Percentiles rank a stretch among this genome's conserved stretches.
phyloP scores from a whole-genome alignment of 2,888 invertebrate species.

The Melanostoma scalare region DNA sequence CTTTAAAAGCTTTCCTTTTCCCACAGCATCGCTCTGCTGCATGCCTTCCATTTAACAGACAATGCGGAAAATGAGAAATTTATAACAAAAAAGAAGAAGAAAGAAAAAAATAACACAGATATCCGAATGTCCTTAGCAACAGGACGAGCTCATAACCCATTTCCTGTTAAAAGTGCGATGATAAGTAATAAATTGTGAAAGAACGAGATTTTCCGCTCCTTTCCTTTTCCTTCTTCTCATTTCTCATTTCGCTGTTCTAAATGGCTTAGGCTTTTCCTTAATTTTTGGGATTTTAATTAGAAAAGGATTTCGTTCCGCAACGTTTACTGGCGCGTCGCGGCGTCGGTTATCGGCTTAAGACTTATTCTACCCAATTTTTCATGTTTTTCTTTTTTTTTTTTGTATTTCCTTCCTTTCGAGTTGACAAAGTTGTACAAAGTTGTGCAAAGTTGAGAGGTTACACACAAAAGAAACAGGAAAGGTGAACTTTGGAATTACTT shows the following conservation, averaged over 20 bases:
- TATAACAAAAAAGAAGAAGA: neutral
- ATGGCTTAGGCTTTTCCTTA: too few relatives aligned
- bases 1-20: conserved; percentile 59
- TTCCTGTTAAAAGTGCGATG: conserved; percentile 57
- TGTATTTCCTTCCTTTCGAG: too few relatives aligned
- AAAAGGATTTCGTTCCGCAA: too few relatives aligned
- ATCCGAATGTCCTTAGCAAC: conserved; percentile 48
- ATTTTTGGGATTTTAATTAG: too few relatives aligned
- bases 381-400: too few relatives aligned
- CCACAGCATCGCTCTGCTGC: neutral
- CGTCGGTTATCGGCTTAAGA: too few relatives aligned
- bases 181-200: conserved; percentile 59
- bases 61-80: conserved; percentile 20
- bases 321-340: too few relatives aligned
- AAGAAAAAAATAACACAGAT: neutral
- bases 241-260: conserved; percentile 20
- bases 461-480: too few relatives aligned
- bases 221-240: conserved; percentile 10
- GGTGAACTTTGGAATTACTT: too few relatives aligned
- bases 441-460: too few relatives aligned
- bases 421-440: too few relatives aligned
- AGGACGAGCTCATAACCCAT: conserved; percentile 64
- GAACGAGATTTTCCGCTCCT: conserved; percentile 36
- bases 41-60: conserved; percentile 14
- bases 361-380: too few relatives aligned